Evolutionary conservation across 53 echinoderm and acorn worm genomes (phyloP).

Genomic region (Mesocentrotus franciscanus): DNA sequence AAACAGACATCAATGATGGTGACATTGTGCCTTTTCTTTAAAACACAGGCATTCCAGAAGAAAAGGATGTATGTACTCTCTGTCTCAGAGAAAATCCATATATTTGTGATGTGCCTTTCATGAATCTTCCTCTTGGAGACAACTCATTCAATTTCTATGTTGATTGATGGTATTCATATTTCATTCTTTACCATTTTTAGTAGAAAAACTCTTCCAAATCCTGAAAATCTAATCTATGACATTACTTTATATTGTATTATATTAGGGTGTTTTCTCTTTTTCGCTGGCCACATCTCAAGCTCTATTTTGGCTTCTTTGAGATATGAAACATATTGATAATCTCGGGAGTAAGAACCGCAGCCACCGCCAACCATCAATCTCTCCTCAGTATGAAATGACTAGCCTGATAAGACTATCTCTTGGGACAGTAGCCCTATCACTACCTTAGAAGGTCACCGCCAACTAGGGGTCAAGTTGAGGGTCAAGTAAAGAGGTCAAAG

Average conservation of each 20-base stretch:
- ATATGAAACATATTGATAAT: slow-evolving; percentile 10
- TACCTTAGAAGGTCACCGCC: slow-evolving; percentile 11
- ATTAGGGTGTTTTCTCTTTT: not conserved
- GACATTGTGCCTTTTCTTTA: too few relatives aligned
- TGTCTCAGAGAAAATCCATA: too few relatives aligned
- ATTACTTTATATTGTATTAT: not conserved
- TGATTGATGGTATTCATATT: not conserved
- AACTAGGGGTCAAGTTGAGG: slow-evolving; percentile 39
- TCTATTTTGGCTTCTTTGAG: not conserved
- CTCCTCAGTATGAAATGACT: not conserved
- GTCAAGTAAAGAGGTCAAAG: slow-evolving; percentile 55
- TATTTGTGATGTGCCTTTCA: not conserved
- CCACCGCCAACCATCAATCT: not conserved
- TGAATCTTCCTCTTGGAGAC: not conserved
- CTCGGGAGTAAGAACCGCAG: not conserved
- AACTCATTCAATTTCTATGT: not conserved
- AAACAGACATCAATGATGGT: too few relatives aligned
- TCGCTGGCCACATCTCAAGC: not conserved
- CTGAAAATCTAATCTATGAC: not conserved
- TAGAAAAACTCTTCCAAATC: not conserved
- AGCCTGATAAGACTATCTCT: slow-evolving; percentile 38
- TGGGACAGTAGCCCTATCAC: slow-evolving; percentile 51
- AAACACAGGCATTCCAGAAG: too few relatives aligned
- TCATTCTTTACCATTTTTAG: not conserved
- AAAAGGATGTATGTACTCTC: too few relatives aligned